These are phyloP conservation scores for Gila orcuttii DNA, from an alignment of 2,113 vertebrate genomes.

Conservation along the genomic window DNA sequence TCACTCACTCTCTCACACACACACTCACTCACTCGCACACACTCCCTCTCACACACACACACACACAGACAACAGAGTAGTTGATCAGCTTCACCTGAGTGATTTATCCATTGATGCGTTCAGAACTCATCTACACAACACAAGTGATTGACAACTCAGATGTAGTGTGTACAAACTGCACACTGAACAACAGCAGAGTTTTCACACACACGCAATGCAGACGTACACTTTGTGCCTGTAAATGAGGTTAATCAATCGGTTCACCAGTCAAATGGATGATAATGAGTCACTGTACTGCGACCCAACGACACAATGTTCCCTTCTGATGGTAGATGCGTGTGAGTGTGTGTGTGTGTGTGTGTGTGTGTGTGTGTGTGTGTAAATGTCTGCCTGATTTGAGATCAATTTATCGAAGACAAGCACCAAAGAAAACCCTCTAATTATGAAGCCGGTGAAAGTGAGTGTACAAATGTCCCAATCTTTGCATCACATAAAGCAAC, in stretches of 20 bases:
- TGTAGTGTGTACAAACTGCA: background rate
- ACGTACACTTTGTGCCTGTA: background rate
- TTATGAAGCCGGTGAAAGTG: constrained; percentile 22
- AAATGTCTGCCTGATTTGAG: background rate
- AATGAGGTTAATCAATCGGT: constrained; percentile 30
- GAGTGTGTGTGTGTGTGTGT: background rate
- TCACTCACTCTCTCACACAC: too few species aligned
- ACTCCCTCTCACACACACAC: too few species aligned
- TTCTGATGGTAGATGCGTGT: background rate
- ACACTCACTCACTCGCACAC: too few species aligned
- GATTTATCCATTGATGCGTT: background rate
- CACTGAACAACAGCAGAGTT: background rate
- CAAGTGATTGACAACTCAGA: background rate
- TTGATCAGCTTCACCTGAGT: background rate
- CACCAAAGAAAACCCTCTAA: constrained; percentile 5
- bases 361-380: background rate
- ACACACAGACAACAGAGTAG: background rate
- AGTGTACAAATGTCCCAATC: constrained; percentile 22
- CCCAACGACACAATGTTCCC: too few species aligned
- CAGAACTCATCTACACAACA: background rate
- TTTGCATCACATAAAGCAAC: constrained; percentile 46
- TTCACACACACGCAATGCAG: background rate
- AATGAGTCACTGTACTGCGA: background rate
- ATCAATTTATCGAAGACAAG: background rate
- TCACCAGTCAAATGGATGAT: background rate